phyloP scores from a whole-genome alignment of 2,888 invertebrate genomes.

The Pelosia muscerda region DNA sequence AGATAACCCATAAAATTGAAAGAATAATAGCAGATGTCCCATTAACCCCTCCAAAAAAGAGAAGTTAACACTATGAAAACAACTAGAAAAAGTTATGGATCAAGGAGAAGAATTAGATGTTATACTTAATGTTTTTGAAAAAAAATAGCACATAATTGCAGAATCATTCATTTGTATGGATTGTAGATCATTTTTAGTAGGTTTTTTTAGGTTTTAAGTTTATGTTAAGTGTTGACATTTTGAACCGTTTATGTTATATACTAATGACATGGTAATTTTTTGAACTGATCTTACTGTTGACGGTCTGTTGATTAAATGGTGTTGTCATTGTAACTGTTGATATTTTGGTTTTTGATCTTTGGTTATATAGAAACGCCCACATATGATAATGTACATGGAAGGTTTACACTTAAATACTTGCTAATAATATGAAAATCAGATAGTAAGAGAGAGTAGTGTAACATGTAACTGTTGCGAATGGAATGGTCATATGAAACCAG shows the following conservation, averaged over 20 bases:
- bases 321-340: no score
- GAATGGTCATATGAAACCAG: slow-evolving; percentile 1
- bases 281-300: no score
- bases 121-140: slow-evolving; percentile 2
- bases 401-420: no score
- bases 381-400: no score
- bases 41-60: slow-evolving; percentile 8
- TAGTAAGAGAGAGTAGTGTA: neutral
- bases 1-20: slow-evolving; percentile 5
- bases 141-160: slow-evolving; percentile 5
- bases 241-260: no score
- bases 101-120: slow-evolving; percentile 8
- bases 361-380: no score
- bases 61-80: slow-evolving; percentile 3
- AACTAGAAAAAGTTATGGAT: slow-evolving; percentile 11
- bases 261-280: slow-evolving; percentile 4
- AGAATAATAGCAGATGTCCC: slow-evolving; percentile 6
- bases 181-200: neutral
- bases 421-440: neutral
- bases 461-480: slow-evolving; percentile 3
- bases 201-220: neutral
- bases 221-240: no score
- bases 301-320: neutral
- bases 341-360: no score
- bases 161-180: slow-evolving; percentile 1